Evolutionary conservation across 2,113 vertebrate genomes (phyloP).

Genomic region (Menidia beryllina): DNA sequence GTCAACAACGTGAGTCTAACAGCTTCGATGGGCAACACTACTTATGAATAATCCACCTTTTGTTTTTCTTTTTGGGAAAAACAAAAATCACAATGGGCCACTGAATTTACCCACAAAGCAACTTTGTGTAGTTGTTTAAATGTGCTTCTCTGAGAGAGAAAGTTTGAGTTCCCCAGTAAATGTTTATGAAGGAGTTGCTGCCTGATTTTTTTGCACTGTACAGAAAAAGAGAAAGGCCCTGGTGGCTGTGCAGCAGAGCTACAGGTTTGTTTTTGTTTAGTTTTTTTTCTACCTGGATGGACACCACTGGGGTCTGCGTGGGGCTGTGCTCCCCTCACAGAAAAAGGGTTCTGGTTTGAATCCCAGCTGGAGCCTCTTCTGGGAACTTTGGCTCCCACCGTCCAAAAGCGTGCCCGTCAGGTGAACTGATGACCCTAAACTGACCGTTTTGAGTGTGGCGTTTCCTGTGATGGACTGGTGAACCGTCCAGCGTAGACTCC

Average conservation of each 20-base stretch:
- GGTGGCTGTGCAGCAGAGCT: too few species aligned
- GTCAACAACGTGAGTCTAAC: background rate
- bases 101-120: background rate
- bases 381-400: too few species aligned
- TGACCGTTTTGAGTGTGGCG: too few species aligned
- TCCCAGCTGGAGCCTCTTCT: too few species aligned
- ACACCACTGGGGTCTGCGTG: constrained; percentile 13
- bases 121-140: background rate
- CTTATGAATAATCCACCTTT: background rate
- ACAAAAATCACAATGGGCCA: background rate
- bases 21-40: background rate
- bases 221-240: constrained; percentile 16
- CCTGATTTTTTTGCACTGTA: background rate
- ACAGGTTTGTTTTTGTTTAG: constrained; percentile 24
- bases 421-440: too few species aligned
- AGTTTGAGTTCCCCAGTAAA: background rate
- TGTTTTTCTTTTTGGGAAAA: too few species aligned
- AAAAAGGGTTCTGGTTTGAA: too few species aligned
- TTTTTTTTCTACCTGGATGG: background rate
- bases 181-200: background rate
- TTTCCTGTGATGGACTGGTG: too few species aligned
- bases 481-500: too few species aligned
- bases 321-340: too few species aligned
- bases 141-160: background rate
- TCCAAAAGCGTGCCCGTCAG: too few species aligned